A percentile compares a stretch with the other conserved stretches of the same genome.
Evolutionary conservation across 30 jellyfish, hydroid and myxozoan species (phyloP).

Genomic region (Cassiopea andromeda): DNA sequence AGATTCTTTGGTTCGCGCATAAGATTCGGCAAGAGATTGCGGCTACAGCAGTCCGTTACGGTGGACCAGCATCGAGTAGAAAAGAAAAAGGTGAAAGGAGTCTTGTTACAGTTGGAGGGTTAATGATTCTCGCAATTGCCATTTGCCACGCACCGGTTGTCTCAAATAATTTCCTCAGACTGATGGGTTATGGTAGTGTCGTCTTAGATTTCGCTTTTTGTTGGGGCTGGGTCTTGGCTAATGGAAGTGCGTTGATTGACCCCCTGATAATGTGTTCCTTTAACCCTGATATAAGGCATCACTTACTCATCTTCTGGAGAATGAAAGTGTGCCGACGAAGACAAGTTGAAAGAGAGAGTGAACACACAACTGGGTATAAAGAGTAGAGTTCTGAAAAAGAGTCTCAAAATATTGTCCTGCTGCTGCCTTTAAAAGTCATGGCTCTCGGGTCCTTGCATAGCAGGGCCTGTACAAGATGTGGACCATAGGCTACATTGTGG

Average conservation of each 20-base stretch:
- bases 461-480: too few relatives aligned
- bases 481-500: too few relatives aligned
- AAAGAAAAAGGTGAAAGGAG: slow-evolving; percentile 6
- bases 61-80: not conserved
- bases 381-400: not conserved
- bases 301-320: not conserved
- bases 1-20: slow-evolving; percentile 28
- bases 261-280: slow-evolving; percentile 38
- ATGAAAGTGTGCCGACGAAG: not conserved
- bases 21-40: slow-evolving; percentile 38
- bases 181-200: not conserved
- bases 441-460: too few relatives aligned
- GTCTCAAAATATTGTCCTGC: too few relatives aligned
- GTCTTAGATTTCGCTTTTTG: slow-evolving; percentile 15
- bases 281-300: slow-evolving; percentile 9
- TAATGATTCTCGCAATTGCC: slow-evolving; percentile 22
- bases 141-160: slow-evolving; percentile 25
- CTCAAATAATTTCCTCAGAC: not conserved
- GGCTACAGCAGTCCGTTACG: slow-evolving; percentile 19
- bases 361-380: not conserved
- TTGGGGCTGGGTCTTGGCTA: slow-evolving; percentile 39
- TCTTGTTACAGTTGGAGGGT: slow-evolving; percentile 28
- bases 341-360: not conserved
- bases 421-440: too few relatives aligned
- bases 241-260: slow-evolving; percentile 23